These are phyloP conservation scores for Mamestra configurata DNA, from an alignment of 1,140 invertebrate genomes.

Conservation along the genomic window DNA sequence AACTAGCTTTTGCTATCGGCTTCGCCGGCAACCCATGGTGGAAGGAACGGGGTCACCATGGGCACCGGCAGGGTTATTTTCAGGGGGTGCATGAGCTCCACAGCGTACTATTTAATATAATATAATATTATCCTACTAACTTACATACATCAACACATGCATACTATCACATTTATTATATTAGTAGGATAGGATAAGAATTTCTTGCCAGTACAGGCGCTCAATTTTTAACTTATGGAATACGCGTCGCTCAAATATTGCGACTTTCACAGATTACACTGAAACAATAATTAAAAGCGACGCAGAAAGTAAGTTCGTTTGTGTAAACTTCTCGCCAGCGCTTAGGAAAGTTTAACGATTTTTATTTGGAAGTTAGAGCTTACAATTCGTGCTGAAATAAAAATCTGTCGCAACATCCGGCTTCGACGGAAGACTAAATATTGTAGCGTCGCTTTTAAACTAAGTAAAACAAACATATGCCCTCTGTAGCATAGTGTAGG, in stretches of 20 bases:
- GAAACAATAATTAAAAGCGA: neutral
- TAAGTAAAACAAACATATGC: neutral
- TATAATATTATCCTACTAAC: too few species aligned
- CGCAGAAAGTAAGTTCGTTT: neutral
- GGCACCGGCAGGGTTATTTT: too few species aligned
- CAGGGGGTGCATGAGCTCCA: too few species aligned
- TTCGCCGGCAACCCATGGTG: too few species aligned
- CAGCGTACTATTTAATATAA: too few species aligned
- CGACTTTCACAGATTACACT: neutral
- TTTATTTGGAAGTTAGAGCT: neutral
- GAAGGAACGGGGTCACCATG: too few species aligned
- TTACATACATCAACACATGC: too few species aligned
- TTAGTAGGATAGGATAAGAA: neutral
- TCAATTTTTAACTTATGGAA: neutral
- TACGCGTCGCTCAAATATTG: neutral
- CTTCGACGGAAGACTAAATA: neutral
- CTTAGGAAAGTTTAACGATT: neutral
- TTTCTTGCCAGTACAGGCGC: constrained; percentile 17
- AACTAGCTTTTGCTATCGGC: neutral
- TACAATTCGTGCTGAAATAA: neutral
- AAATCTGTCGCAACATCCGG: neutral
- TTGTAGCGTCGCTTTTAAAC: constrained; percentile 8
- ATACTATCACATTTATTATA: too few species aligned
- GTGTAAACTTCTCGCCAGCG: neutral
- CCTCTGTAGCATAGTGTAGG: too few species aligned